Base-by-base conservation (phyloP, 2,888 invertebrate species). In the Pachydiplax longipennis region DNA sequence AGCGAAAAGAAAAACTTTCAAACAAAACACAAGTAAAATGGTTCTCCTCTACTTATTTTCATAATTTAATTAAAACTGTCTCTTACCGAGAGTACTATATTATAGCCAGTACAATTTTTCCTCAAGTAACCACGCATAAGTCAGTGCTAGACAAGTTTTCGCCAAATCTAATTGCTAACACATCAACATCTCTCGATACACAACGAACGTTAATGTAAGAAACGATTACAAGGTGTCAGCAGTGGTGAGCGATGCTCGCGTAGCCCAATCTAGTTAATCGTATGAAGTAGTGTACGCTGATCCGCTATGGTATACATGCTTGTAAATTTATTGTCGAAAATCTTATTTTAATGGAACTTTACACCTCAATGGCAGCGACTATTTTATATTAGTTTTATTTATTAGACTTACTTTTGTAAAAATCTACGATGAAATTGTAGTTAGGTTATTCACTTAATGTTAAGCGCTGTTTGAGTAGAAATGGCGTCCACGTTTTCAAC, bases 401-500 rank as follows among this genome's bases (percentile, higher is more conserved):
- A n/a, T 40, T 58, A 22, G 61, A 37, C 37, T 58, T 22, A 65
- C 0, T n/a, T 37, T 31, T 37, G 37, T 13, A 65, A 87, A 61
- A 22, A 37, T 8, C 40, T 8, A 15, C n/a, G 37, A 25, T 73
- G 58, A 61, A 37, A 35, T n/a, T n/a, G 48, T 87, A 37, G 87
- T 87, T 35, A 35, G 48, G 61, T 87, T 87, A 61, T 37, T 22
- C 35, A 87, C 37, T 37, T 87, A 61, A 65, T 87, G 87, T 37
- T 65, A 61, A 61, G 87, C 35, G n/a, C 61, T 37, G 65, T 87
- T 87, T 61, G 87, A 61, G 82, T 73, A 58, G 80, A 53, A 90
- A 90, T 90, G 91, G 80, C 90, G 80, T 91, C 81, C 90, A 73
- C 81, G 80, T 90, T 81, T 90, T 90, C 90, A 25, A 48, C 90